phyloP scores from a whole-genome alignment of 2,888 invertebrate species.

The Melinaea menophilus region DNA sequence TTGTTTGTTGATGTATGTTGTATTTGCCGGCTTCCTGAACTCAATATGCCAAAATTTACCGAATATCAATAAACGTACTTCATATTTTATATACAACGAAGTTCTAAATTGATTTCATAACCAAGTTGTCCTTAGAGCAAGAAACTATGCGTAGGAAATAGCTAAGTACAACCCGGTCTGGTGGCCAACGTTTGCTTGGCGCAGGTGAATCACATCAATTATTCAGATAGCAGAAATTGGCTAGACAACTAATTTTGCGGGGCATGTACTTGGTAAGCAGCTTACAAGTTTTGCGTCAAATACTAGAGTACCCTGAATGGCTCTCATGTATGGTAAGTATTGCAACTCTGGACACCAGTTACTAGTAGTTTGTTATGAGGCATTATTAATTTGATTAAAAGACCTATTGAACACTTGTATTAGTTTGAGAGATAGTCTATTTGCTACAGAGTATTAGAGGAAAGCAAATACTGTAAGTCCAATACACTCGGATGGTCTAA shows the following conservation, averaged over 20 bases:
- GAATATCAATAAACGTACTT: neutral
- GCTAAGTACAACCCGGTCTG: conserved; percentile 32
- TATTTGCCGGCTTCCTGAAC: too few relatives aligned
- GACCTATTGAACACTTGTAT: conserved; percentile 49
- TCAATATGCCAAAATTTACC: too few relatives aligned
- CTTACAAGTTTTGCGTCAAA: conserved; percentile 65
- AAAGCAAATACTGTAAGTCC: conserved; percentile 26
- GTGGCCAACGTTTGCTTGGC: conserved; percentile 70
- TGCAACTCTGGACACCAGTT: conserved; percentile 42
- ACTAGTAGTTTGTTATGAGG: conserved; percentile 48
- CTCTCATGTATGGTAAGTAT: conserved; percentile 45
- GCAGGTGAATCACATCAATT: conserved; percentile 60
- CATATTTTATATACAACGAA: neutral
- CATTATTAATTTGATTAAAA: conserved; percentile 60
- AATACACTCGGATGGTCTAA: conserved; percentile 18
- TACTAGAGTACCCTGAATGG: conserved; percentile 54
- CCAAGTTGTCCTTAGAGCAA: neutral
- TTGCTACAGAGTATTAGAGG: conserved; percentile 23
- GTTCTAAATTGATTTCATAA: neutral
- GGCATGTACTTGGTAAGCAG: conserved; percentile 57
- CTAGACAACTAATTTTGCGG: conserved; percentile 63
- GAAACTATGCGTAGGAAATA: conserved; percentile 6
- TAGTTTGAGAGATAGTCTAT: conserved; percentile 31
- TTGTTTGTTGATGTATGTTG: too few relatives aligned
- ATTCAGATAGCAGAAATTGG: conserved; percentile 42